Evolutionary conservation across 1,140 invertebrate genomes (phyloP).

Genomic region (Xylocopa sonorina): DNA sequence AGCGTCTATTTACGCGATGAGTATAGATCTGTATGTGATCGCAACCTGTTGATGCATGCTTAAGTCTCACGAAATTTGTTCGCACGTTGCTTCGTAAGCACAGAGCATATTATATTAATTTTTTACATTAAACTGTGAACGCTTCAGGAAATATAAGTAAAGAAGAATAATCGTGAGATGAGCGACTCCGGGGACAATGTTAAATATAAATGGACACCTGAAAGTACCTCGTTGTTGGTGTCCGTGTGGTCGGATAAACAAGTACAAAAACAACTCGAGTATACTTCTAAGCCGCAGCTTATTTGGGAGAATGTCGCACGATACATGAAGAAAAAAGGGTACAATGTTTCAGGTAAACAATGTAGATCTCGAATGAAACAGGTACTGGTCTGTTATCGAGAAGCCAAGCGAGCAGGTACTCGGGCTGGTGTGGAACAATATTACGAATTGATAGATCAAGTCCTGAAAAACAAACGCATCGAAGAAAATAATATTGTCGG

Average conservation of each 20-base stretch:
- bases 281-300: conserved; percentile 74
- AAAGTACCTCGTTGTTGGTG: conserved; percentile 78
- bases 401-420: conserved; percentile 77
- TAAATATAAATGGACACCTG: conserved; percentile 81
- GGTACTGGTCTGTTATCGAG: conserved; percentile 79
- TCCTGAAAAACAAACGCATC: conserved; percentile 72
- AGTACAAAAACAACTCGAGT: conserved; percentile 79
- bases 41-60: conserved; percentile 2
- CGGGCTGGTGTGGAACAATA: conserved; percentile 77
- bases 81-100: too few species aligned
- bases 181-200: conserved; percentile 67
- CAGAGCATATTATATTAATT: background rate
- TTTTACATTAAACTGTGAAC: background rate
- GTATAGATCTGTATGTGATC: background rate
- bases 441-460: conserved; percentile 78
- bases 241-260: conserved; percentile 80
- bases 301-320: conserved; percentile 79
- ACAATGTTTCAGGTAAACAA: conserved; percentile 77
- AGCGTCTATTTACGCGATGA: background rate
- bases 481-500: conserved; percentile 65
- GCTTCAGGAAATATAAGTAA: background rate
- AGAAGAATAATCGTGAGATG: conserved; percentile 42
- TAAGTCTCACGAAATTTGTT: background rate
- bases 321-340: conserved; percentile 80
- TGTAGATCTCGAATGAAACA: conserved; percentile 80